Base-by-base conservation (phyloP, 2,113 vertebrate genomes). In the Prinia subflava region DNA sequence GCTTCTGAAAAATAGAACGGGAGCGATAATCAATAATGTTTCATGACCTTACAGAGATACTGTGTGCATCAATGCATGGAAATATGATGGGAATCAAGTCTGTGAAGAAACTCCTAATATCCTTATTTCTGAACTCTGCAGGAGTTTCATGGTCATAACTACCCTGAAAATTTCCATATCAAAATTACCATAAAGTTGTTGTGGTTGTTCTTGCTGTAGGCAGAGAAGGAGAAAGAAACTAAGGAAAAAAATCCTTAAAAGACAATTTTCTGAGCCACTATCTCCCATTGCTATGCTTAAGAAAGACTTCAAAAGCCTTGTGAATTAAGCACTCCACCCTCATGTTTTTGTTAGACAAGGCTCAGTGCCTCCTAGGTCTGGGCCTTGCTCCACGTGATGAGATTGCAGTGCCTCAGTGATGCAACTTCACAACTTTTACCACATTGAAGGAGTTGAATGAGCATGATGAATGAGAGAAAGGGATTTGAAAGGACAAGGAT, bases 1-100 rank as follows among this genome's bases (percentile, higher is more conserved):
- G 68, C 75, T 93, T 56, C 75, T 89, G 68, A 90, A 93, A 89
- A 92, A 83, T 56, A 86, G 76, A 88, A 83, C 0, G 1, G 35
- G 33, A 94, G 42, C 74, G 42, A 81, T 93, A 93, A 97, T 93
- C 92, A 88, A 94, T 96, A 94, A 92, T 37, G 35, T 92, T 95
- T 94, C 92, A 80, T 41, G 92, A 86, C 92, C 82, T 94, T 91
- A 88, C 60, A 90, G 63, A 89, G 70, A 44, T 83, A 71, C 42
- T 50, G 49, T 69, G 78, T 42, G 79, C 88, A 83, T 81, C 85
- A 93, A 23, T 35, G 88, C 79, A 92, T 83, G 18, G 35, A 30
- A 81, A 67, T 78, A 80, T 57, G 56, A 96, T 88, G 60, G 63
- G 59, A 96, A 90, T 74, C 63, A 81, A 80, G 80, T 49, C 83